phyloP scores from a whole-genome alignment of 2,113 vertebrate species.

The Pithys albifrons region DNA sequence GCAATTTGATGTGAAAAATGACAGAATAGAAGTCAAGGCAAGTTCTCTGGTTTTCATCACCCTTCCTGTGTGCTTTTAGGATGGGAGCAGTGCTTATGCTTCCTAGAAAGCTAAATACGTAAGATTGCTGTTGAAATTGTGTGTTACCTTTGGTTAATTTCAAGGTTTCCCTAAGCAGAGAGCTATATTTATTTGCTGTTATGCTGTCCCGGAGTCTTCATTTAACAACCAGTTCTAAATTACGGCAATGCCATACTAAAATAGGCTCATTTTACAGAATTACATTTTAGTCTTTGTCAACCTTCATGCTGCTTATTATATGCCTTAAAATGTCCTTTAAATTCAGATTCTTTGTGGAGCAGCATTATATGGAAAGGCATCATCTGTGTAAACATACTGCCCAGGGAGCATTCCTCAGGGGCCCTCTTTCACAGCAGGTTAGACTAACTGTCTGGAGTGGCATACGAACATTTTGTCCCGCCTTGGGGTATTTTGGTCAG shows the following conservation, averaged over 20 bases:
- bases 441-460: fast-evolving
- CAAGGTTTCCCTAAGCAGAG: not conserved
- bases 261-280: not conserved
- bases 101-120: not conserved
- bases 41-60: not conserved
- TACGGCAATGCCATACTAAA: not conserved
- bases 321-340: not conserved
- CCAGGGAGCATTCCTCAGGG: not conserved
- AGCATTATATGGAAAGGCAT: not conserved
- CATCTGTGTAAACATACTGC: not conserved
- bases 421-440: not conserved
- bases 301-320: not conserved
- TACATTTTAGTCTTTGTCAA: not conserved
- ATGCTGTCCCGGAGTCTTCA: not conserved
- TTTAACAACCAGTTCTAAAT: not conserved
- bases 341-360: not conserved
- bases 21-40: not conserved
- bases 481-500: not conserved
- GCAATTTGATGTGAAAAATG: not conserved
- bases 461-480: not conserved
- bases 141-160: not conserved
- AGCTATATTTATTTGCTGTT: not conserved
- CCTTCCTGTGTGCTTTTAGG: not conserved
- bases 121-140: not conserved
- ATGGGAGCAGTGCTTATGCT: not conserved